These are phyloP conservation scores for Gymnothorax reevesii DNA, from an alignment of 2,797 vertebrate species.

Conservation along the genomic window DNA sequence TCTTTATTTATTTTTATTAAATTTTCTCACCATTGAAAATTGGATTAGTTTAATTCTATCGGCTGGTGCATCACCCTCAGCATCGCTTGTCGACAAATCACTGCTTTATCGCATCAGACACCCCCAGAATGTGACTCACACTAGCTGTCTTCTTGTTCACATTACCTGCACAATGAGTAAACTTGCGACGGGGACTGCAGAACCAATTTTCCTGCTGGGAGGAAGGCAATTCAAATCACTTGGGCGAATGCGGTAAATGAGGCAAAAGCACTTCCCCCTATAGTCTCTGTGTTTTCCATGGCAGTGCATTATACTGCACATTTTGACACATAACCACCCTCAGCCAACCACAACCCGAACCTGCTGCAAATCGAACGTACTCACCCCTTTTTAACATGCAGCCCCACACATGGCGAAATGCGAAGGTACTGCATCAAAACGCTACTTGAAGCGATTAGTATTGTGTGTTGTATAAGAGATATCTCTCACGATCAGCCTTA, in stretches of 20 bases:
- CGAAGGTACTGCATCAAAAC: background rate
- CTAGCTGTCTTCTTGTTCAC: background rate
- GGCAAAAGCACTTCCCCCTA: constrained; percentile 77
- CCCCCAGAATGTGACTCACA: constrained; percentile 58
- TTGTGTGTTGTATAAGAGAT: background rate
- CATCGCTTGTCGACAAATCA: constrained; percentile 50
- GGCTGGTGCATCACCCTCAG: constrained; percentile 49
- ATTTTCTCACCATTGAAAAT: constrained; percentile 48
- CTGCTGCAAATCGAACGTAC: background rate
- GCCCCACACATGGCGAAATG: background rate
- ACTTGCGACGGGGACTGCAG: constrained; percentile 69
- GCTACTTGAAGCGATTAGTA: background rate
- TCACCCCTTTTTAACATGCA: background rate
- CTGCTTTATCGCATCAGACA: constrained; percentile 60
- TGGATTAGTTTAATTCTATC: constrained; percentile 42
- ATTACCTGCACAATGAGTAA: constrained; percentile 65
- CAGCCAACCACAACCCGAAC: background rate
- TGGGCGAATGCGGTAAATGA: constrained; percentile 67
- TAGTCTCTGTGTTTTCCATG: constrained; percentile 49
- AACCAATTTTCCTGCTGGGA: constrained; percentile 74
- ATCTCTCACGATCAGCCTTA: background rate
- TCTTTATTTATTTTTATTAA: constrained; percentile 38
- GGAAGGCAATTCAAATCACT: constrained; percentile 79
- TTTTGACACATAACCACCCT: constrained; percentile 32
- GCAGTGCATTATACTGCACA: constrained; percentile 41